Base-by-base conservation (phyloP, 2,113 vertebrate genomes). In the Oreotrochilus melanogaster region DNA sequence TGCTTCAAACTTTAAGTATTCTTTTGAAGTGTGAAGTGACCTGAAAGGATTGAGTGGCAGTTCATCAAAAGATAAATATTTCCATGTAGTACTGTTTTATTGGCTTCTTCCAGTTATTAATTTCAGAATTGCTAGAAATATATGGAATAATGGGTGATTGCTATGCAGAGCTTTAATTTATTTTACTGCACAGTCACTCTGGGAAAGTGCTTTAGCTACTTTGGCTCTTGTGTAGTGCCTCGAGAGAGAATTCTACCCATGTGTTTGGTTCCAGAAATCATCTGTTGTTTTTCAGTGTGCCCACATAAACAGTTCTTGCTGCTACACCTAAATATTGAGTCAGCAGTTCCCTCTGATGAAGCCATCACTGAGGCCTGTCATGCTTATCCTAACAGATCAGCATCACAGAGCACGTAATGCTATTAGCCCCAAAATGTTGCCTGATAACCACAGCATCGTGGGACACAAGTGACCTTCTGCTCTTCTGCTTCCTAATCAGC, bases 271-370 rank as follows among this genome's bases (percentile, higher is more conserved):
- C 72, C 43, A 53, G 60, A 86, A 94, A 65, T 96, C 89, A 85
- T 92, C 93, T 91, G 80, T 75, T 95, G 89, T 93, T 96, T 95
- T 75, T 57, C 69, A 72, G 0, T 89, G 76, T 76, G 47, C 82
- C 56, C 56, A 91, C 37, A 62, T 60, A 92, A 93, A 90, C 86
- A 82, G 83, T 79, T 79, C 78, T 81, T 81, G 33, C 89, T 1
- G 7, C 56, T 92, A 9, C 5, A 18, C 61, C 67, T 56, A 75
- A 75, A 51, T 45, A 76, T 66, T 93, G 91, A 95, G 89, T 92
- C 93, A 95, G 94, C 86, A 84, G 71, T 87, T 92, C 73, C 76
- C 50, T 57, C 23, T 89, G 83, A 90, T 95, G 94, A 89, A 89
- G 81, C 79, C 74, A n/a, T 95, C 89, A 83, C 83, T 3, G 2